Conservation (phyloP, 2,113 vertebrate genomes). For the Rostratula benghalensis region DNA sequence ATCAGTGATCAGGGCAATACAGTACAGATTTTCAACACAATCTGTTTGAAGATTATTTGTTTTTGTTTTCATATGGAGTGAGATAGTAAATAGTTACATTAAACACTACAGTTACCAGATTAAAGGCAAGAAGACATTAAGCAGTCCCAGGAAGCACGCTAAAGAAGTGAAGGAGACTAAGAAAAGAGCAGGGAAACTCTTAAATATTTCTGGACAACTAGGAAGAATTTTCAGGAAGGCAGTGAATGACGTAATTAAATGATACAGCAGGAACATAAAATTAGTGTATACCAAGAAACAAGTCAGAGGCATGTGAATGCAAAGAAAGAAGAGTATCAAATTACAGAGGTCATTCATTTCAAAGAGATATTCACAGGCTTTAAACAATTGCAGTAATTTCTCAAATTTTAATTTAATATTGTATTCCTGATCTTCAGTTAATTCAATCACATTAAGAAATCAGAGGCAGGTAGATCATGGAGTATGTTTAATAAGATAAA, state of each 20-base stretch:
- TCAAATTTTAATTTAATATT: background rate
- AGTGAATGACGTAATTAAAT: background rate
- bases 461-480: background rate
- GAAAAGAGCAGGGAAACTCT: background rate
- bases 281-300: background rate
- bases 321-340: background rate
- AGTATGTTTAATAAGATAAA: background rate
- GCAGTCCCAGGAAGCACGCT: background rate
- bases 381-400: background rate
- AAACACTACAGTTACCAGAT: background rate
- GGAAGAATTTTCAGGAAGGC: background rate
- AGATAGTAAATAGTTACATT: background rate
- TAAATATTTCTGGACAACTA: background rate
- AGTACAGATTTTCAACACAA: background rate
- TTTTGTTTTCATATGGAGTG: background rate
- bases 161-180: background rate
- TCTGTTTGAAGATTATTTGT: background rate
- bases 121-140: background rate
- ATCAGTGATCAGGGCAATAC: background rate
- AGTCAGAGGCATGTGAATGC: background rate
- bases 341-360: background rate
- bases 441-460: background rate
- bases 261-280: background rate
- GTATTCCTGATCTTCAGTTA: background rate
- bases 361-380: background rate